Conservation (phyloP, 2,113 vertebrate genomes). For the Triplophysa tibetana region DNA sequence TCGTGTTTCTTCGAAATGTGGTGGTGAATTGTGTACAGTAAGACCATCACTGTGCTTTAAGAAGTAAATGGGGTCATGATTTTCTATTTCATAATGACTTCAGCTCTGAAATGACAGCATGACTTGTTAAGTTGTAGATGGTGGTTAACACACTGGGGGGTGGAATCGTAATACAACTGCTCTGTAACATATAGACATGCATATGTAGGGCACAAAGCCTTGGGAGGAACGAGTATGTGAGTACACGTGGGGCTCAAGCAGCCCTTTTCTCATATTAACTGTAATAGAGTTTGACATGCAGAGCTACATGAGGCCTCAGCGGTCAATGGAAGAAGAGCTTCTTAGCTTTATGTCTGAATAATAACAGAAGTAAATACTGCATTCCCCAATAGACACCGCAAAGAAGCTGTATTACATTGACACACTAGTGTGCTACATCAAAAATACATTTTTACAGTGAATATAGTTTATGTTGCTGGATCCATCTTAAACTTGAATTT, state of each 20-base stretch:
- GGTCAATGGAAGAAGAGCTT: background rate
- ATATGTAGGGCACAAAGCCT: constrained; percentile 41
- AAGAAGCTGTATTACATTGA: background rate
- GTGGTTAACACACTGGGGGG: background rate
- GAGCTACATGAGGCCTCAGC: background rate
- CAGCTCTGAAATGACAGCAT: background rate
- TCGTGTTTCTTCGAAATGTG: no score
- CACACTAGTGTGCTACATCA: background rate
- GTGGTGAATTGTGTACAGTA: no score
- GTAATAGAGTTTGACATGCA: constrained; percentile 39
- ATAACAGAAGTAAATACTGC: constrained; percentile 13
- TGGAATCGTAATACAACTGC: constrained; percentile 20
- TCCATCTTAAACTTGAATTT: background rate
- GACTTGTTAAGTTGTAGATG: constrained; percentile 15
- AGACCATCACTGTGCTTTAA: no score
- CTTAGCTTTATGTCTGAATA: constrained; percentile 5
- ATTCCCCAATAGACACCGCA: constrained; percentile 1
- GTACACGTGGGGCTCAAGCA: background rate
- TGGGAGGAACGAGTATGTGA: constrained; percentile 30
- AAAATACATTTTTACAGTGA: constrained; percentile 1
- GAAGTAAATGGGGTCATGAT: no score
- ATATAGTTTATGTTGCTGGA: background rate
- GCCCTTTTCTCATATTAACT: constrained; percentile 20
- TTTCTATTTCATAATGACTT: background rate
- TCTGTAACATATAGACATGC: constrained; percentile 21